A percentile compares a stretch with the other conserved stretches of the same genome.
phyloP scores from a whole-genome alignment of 2,797 vertebrate species.

The Aselliscus stoliczkanus region DNA sequence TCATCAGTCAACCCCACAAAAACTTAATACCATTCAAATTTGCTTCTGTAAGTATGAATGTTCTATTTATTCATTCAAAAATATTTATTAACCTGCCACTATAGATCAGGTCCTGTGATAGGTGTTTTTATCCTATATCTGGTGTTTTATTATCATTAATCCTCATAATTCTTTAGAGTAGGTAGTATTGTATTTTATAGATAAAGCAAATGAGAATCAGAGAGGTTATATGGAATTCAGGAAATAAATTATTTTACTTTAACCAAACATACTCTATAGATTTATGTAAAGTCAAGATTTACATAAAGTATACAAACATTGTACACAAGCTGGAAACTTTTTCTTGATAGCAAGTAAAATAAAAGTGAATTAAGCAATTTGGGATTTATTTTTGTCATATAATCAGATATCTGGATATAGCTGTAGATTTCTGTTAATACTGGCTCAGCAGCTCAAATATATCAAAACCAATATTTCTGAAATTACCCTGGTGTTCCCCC shows the following conservation, averaged over 20 bases:
- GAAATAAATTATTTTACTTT: constrained; percentile 11
- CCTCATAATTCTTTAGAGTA: not conserved
- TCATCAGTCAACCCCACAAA: not conserved
- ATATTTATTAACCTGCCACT: not conserved
- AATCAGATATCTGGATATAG: not conserved
- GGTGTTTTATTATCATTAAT: not conserved
- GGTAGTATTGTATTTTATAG: not conserved
- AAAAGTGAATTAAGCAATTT: not conserved
- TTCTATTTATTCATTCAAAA: not conserved
- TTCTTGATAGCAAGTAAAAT: not conserved
- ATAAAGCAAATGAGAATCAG: not conserved
- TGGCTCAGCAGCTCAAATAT: not conserved
- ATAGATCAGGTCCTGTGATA: not conserved
- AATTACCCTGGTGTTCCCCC: not conserved
- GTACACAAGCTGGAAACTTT: not conserved
- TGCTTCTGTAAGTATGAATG: not conserved
- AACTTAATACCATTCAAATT: not conserved
- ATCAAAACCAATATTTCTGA: not conserved
- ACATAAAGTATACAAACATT: not conserved
- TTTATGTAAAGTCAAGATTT: not conserved
- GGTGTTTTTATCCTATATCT: not conserved
- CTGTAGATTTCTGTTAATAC: not conserved
- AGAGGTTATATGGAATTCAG: not conserved
- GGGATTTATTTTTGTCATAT: not conserved
- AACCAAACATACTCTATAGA: not conserved